These are phyloP conservation scores for Drosophila navojoa DNA, from an alignment of 1,140 invertebrate genomes.

Conservation along the genomic window DNA sequence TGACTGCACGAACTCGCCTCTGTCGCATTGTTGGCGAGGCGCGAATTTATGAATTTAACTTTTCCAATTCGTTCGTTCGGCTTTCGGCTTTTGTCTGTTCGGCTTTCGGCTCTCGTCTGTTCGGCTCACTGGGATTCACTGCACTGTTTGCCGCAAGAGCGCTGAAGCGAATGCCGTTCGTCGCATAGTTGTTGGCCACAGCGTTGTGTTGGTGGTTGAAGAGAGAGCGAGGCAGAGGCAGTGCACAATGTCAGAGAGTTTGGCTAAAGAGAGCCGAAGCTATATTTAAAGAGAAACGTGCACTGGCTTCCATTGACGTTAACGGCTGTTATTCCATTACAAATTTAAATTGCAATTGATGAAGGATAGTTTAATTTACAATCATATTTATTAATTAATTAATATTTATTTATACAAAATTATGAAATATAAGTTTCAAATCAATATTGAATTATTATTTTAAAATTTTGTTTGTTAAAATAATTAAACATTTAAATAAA, in stretches of 20 bases:
- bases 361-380: too few relatives aligned
- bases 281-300: background rate
- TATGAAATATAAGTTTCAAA: too few relatives aligned
- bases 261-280: conserved; percentile 28
- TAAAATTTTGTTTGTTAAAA: too few relatives aligned
- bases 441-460: too few relatives aligned
- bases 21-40: conserved; percentile 24
- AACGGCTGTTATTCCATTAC: background rate
- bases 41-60: conserved; percentile 41
- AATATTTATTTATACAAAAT: too few relatives aligned
- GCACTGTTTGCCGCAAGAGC: conserved; percentile 52
- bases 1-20: conserved; percentile 34
- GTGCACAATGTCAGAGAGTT: background rate
- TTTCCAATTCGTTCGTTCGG: conserved; percentile 22
- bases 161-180: conserved; percentile 49
- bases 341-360: too few relatives aligned
- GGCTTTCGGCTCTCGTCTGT: conserved; percentile 9
- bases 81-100: conserved; percentile 3
- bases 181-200: background rate
- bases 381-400: too few relatives aligned
- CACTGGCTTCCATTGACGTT: background rate
- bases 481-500: too few relatives aligned
- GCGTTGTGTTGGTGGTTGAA: background rate
- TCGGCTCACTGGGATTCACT: conserved; percentile 2
- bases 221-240: background rate